A percentile compares a stretch with the other conserved stretches of the same genome.
Evolutionary conservation across 2,113 vertebrate species (phyloP).

Genomic region (Tetrax tetrax): DNA sequence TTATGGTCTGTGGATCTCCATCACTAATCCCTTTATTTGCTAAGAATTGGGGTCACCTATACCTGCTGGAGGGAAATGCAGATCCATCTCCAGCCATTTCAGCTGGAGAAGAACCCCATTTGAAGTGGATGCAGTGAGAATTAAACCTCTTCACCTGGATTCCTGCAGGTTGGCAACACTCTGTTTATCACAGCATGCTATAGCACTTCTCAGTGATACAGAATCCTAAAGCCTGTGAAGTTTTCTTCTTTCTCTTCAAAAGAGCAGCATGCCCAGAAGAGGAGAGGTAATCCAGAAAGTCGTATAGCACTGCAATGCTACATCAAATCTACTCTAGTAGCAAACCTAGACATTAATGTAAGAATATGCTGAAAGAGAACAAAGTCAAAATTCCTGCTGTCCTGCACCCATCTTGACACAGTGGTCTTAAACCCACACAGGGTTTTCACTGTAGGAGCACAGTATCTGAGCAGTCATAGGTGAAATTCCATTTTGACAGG

Average conservation of each 20-base stretch:
- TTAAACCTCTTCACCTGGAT: neutral
- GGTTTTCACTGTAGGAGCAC: neutral
- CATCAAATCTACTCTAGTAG: neutral
- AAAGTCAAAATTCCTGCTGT: neutral
- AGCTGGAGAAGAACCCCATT: neutral
- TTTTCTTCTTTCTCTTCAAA: neutral
- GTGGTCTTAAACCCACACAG: neutral
- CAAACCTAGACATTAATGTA: neutral
- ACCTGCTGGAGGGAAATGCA: neutral
- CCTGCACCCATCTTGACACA: neutral
- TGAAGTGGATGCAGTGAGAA: neutral
- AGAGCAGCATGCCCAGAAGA: neutral
- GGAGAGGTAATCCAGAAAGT: neutral
- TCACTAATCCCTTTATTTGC: neutral
- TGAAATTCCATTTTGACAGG: neutral
- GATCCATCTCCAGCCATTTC: neutral
- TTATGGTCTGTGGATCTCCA: neutral
- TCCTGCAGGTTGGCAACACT: neutral
- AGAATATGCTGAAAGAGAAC: neutral
- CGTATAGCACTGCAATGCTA: neutral
- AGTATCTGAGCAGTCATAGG: neutral
- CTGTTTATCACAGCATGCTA: neutral
- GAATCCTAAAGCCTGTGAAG: neutral
- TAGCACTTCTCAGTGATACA: neutral
- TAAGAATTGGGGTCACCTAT: neutral